Evolutionary conservation across 2,888 invertebrate genomes (phyloP).

Genomic region (Metacarcinus magister): DNA sequence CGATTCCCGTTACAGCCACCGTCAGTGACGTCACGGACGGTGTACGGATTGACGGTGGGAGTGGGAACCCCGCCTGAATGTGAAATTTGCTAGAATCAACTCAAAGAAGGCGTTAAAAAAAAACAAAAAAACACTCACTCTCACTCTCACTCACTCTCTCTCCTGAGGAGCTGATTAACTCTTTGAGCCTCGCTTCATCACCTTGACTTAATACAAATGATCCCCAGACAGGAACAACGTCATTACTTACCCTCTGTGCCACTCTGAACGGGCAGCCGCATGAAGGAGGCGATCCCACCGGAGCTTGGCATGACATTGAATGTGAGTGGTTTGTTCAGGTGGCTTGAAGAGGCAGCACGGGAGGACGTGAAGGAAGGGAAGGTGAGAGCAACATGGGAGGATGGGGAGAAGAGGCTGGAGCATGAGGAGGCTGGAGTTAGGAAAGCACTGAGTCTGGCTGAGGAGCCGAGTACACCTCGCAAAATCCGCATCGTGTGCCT

Average conservation of each 20-base stretch:
- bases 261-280: constrained; percentile 58
- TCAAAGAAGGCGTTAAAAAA: too few relatives aligned
- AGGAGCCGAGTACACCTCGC: background rate
- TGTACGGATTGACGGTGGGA: too few relatives aligned
- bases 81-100: too few relatives aligned
- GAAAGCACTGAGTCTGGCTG: background rate
- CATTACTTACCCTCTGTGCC: constrained; percentile 54
- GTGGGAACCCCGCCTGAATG: too few relatives aligned
- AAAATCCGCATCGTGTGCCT: background rate
- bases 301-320: constrained; percentile 47
- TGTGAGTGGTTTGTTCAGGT: background rate
- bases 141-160: too few relatives aligned
- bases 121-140: too few relatives aligned
- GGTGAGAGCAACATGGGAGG: background rate
- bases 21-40: too few relatives aligned
- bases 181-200: too few relatives aligned
- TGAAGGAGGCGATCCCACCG: constrained; percentile 64
- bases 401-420: background rate
- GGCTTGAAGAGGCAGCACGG: background rate
- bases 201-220: too few relatives aligned
- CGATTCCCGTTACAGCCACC: too few relatives aligned
- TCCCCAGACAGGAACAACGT: too few relatives aligned
- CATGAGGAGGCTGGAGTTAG: background rate
- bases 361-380: background rate
- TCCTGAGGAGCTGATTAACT: too few relatives aligned